phyloP scores from a whole-genome alignment of 2,113 vertebrate species.

The Scartelaos histophorus region DNA sequence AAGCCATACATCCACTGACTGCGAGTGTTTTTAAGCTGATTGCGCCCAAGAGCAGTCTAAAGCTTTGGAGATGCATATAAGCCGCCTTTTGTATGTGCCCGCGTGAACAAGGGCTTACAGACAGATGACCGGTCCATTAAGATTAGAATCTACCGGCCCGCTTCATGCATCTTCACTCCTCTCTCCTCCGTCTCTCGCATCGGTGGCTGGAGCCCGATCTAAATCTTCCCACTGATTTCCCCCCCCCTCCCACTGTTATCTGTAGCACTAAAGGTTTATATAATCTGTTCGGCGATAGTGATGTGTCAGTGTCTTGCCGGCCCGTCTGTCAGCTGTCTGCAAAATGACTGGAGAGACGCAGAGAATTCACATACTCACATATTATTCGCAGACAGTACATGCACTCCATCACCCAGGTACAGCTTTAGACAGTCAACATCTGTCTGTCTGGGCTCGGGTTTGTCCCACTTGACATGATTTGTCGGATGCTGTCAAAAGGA shows the following conservation, averaged over 20 bases:
- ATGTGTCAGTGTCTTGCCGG: slow-evolving; percentile 34
- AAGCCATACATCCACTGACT: slow-evolving; percentile 7
- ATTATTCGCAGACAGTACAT: slow-evolving; percentile 15
- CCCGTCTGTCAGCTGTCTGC: slow-evolving; percentile 38
- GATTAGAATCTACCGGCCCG: slow-evolving; percentile 66
- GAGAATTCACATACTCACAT: slow-evolving; percentile 11
- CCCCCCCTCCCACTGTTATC: slow-evolving; percentile 7
- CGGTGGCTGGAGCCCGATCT: slow-evolving; percentile 47
- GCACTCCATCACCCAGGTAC: slow-evolving; percentile 58
- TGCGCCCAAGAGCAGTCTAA: slow-evolving; percentile 52
- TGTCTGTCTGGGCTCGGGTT: slow-evolving; percentile 46
- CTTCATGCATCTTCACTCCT: slow-evolving; percentile 57
- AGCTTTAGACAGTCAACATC: slow-evolving; percentile 52
- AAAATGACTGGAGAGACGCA: slow-evolving; percentile 56
- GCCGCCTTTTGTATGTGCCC: slow-evolving; percentile 28
- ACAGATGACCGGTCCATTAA: slow-evolving; percentile 72
- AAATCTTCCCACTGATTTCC: slow-evolving; percentile 54
- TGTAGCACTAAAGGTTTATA: slow-evolving; percentile 35
- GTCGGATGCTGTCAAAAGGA: slow-evolving; percentile 13
- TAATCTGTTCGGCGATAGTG: slow-evolving; percentile 34
- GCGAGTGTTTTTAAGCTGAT: slow-evolving; percentile 55
- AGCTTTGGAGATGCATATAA: slow-evolving; percentile 65
- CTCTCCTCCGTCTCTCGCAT: slow-evolving; percentile 20
- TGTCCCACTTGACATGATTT: slow-evolving; percentile 28
- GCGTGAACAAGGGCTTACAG: slow-evolving; percentile 55